Evolutionary conservation across 2,113 vertebrate genomes (phyloP).

Genomic region (Astur gentilis): DNA sequence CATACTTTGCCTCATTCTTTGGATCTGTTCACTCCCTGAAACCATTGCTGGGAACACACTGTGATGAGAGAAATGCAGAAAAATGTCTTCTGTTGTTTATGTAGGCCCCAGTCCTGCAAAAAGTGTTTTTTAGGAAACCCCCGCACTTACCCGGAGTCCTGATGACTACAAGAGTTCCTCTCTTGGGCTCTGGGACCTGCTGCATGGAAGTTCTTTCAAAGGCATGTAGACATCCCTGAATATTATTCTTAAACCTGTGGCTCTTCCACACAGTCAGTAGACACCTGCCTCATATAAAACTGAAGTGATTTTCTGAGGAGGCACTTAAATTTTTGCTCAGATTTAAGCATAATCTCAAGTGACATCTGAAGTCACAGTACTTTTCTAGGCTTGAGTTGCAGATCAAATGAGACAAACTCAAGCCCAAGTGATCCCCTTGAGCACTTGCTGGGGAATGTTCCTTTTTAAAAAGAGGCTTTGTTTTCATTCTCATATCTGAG

Average conservation of each 20-base stretch:
- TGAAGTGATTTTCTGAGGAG: background rate
- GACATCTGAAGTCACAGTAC: background rate
- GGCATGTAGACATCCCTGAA: background rate
- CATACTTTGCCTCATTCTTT: background rate
- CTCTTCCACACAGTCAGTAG: background rate
- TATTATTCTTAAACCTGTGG: background rate
- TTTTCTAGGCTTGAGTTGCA: background rate
- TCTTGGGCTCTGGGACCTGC: background rate
- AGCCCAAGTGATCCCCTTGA: background rate
- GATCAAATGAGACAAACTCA: background rate
- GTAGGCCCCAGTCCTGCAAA: background rate
- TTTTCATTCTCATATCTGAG: background rate
- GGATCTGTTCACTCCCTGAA: background rate
- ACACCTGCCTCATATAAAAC: background rate
- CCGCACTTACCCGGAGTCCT: background rate
- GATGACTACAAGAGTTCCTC: background rate
- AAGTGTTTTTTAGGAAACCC: background rate
- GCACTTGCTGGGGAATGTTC: background rate
- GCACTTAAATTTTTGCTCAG: background rate
- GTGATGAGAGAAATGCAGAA: background rate
- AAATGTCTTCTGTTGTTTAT: background rate
- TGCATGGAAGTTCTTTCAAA: background rate
- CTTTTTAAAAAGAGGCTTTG: background rate
- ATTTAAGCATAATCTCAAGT: background rate
- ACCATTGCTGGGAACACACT: background rate